Base-by-base conservation (phyloP, 1,140 invertebrate genomes). In the Neuroterus valhalla region DNA sequence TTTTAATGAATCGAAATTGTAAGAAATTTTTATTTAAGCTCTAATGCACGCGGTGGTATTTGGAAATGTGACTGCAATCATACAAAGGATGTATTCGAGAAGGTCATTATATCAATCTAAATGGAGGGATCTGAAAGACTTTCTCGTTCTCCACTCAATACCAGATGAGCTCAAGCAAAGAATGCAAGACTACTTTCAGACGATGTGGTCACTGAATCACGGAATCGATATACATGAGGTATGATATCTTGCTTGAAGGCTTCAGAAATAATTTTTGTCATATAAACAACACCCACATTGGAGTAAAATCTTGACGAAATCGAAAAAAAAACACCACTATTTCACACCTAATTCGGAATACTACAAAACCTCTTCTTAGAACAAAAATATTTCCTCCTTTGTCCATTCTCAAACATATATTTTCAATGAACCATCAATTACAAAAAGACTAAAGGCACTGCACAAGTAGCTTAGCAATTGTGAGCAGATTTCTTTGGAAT, bases 31-130 rank as follows among this genome's bases (percentile, higher is more conserved):
- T 5, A 1, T 8, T 68, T 69, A 48, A 98, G 96, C 98, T 44
- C 91, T 99, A 77, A 98, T 99, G 97, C 98, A 99, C 87, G 98
- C 98, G 14, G 97, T 98, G 44, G 98, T 99, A 12, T 99, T 99
- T 87, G 98, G 98, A 85, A 99, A 99, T 90, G 98, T 99, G 62
- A 99, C 98, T 3, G 98, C 98, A n/a, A 99, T 99, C 82, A 99
- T 99, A 88, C 97, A 99, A 89, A 91, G 98, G 77, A 96, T 99
- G 94, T 99, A 99, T 87, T 97, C 97, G n/a, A 93, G 98, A 38
- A 93, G 97, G 42, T 99, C 98, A 10, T 93, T 98, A 77, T 99
- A 99, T 87, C 98, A 99, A 86, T 98, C 96, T 77, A 99, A 98
- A 91, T 97, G 97, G 93, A 91, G 97, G 66, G 96, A 98, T 89